Percentiles rank a stretch among this genome's conserved stretches.
These are phyloP conservation scores for Biston betularia DNA, from an alignment of 2,888 invertebrate genomes.

Conservation along the genomic window DNA sequence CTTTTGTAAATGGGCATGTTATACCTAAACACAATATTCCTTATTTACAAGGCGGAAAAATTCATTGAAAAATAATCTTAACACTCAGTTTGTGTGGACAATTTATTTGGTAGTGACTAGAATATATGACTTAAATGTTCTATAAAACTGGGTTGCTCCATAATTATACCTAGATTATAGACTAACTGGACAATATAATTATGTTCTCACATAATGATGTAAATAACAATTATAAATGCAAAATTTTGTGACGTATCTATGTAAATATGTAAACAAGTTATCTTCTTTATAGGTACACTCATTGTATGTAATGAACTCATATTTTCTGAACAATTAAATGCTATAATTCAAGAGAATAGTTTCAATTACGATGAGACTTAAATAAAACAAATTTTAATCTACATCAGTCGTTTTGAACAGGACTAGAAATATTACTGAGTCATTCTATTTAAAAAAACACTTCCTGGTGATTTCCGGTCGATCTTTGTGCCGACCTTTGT, in stretches of 20 bases:
- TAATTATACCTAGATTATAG: slow-evolving; percentile 20
- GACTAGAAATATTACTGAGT: slow-evolving; percentile 28
- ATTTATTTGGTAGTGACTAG: slow-evolving; percentile 39
- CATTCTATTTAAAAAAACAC: slow-evolving; percentile 47
- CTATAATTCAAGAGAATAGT: slow-evolving; percentile 31
- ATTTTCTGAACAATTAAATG: slow-evolving; percentile 35
- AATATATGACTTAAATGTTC: slow-evolving; percentile 35
- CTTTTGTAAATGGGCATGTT: slow-evolving; percentile 13
- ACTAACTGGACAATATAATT: slow-evolving; percentile 31
- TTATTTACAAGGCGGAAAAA: slow-evolving; percentile 43
- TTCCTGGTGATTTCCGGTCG: slow-evolving; percentile 55
- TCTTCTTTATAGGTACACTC: slow-evolving; percentile 24
- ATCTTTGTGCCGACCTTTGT: slow-evolving; percentile 40
- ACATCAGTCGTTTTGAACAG: slow-evolving; percentile 27
- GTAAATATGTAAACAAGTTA: slow-evolving; percentile 35
- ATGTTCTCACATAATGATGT: slow-evolving; percentile 32
- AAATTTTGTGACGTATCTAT: slow-evolving; percentile 32
- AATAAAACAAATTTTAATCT: slow-evolving; percentile 11
- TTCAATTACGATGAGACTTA: slow-evolving; percentile 24
- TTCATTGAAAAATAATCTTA: slow-evolving; percentile 30
- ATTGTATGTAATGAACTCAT: slow-evolving; percentile 32
- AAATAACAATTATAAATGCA: slow-evolving; percentile 30
- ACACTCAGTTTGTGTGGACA: slow-evolving; percentile 28
- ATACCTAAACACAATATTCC: slow-evolving; percentile 22
- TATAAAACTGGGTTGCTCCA: slow-evolving; percentile 20